These are phyloP conservation scores for Proterorhinus semilunaris DNA, from an alignment of 2,113 vertebrate species.

Conservation along the genomic window DNA sequence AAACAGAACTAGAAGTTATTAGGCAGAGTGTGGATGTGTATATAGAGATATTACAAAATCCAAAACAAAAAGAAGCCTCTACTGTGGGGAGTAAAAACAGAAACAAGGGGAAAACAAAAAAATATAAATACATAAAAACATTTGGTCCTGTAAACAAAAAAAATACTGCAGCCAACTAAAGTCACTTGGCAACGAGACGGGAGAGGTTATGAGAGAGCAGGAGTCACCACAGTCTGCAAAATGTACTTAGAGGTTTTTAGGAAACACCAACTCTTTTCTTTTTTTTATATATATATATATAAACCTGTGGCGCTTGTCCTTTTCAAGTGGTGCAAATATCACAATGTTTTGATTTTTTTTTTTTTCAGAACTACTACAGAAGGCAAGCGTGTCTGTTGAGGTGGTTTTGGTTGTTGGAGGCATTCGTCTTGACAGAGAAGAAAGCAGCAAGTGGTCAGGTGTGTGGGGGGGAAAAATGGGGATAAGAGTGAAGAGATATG, in stretches of 20 bases:
- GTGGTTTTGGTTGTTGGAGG: slow-evolving; percentile 60
- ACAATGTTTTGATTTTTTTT: slow-evolving; percentile 47
- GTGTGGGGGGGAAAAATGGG: slow-evolving; percentile 66
- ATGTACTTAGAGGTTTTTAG: slow-evolving; percentile 53
- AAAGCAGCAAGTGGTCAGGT: slow-evolving; percentile 76
- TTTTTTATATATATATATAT: slow-evolving; percentile 45
- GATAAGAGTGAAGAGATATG: slow-evolving; percentile 72
- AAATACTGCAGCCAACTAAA: slow-evolving; percentile 72
- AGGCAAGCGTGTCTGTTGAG: slow-evolving; percentile 55
- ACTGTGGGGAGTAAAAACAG: slow-evolving; percentile 70
- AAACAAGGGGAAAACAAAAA: slow-evolving; percentile 59
- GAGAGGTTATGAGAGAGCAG: slow-evolving; percentile 74
- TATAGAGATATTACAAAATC: slow-evolving; percentile 41
- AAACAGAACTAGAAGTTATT: slow-evolving; percentile 69
- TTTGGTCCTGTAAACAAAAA: slow-evolving; percentile 76
- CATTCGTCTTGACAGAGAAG: slow-evolving; percentile 73
- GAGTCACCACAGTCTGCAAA: slow-evolving; percentile 68
- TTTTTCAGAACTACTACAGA: slow-evolving; percentile 45
- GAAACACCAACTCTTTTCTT: slow-evolving; percentile 46
- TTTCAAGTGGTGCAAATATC: slow-evolving; percentile 71
- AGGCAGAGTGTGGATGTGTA: slow-evolving; percentile 63
- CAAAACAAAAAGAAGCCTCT: slow-evolving; percentile 73
- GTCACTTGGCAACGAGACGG: slow-evolving; percentile 70
- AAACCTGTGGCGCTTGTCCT: slow-evolving; percentile 66
- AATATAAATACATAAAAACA: slow-evolving; percentile 57